Percentiles rank a stretch among this genome's conserved stretches.
Evolutionary conservation across 2,797 vertebrate species (phyloP).

Genomic region (Echeneis naucrates): DNA sequence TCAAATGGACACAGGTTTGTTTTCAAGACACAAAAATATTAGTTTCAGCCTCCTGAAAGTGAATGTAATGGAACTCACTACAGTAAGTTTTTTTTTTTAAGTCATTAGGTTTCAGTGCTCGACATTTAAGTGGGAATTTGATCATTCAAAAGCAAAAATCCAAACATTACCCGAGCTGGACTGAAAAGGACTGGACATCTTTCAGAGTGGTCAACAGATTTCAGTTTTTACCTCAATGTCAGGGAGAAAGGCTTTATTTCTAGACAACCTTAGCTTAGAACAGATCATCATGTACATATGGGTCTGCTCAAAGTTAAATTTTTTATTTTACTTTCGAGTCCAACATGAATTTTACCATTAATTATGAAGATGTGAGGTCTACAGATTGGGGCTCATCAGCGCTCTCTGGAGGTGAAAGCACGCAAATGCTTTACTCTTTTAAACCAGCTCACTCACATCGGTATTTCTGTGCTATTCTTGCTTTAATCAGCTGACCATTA

Average conservation of each 20-base stretch:
- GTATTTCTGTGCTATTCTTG: background rate
- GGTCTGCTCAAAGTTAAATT: background rate
- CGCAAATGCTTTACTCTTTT: background rate
- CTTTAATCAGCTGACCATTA: background rate
- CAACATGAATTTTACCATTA: background rate
- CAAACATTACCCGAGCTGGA: constrained; percentile 1
- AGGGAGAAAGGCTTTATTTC: background rate
- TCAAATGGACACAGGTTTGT: constrained; percentile 16
- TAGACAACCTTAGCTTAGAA: background rate
- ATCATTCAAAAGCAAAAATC: constrained; percentile 19
- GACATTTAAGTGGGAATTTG: constrained; percentile 1
- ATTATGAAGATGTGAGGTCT: background rate
- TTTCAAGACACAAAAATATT: background rate
- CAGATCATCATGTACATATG: background rate
- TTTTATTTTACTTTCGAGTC: too few relatives aligned
- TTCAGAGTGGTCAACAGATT: background rate
- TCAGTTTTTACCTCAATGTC: background rate
- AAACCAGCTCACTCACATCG: background rate
- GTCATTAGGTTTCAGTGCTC: background rate
- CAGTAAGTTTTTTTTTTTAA: too few relatives aligned
- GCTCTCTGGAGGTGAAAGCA: constrained; percentile 4
- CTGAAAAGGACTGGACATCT: background rate
- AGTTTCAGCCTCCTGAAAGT: background rate
- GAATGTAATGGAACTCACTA: constrained; percentile 15
- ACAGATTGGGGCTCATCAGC: background rate